Base-by-base conservation (phyloP, 1,140 invertebrate species). In the Leptopilina clavipes region DNA sequence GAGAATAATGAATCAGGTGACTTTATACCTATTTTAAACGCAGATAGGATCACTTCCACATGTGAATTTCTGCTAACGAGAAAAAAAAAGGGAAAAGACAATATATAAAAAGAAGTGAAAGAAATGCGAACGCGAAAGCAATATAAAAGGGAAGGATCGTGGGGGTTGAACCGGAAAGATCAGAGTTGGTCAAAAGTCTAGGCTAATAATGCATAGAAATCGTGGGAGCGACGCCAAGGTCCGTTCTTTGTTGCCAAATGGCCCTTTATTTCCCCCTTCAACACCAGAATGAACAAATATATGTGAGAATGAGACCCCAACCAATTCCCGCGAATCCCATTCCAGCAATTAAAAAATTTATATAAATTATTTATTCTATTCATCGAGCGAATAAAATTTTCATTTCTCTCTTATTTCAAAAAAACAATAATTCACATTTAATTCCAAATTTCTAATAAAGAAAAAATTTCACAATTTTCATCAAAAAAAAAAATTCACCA, bases 141-240 rank as follows among this genome's bases (percentile, higher is more conserved):
- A 76, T 19, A 72, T 65, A 77, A 40, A 74, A 73, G 70, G 76
- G 78, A 79, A 79, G 78, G 77, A 79, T 17, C 72, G 17, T 73
- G 77, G 48, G 80, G 80, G 78, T 79, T 80, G 72, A 83, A 79
- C 81, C 73, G 82, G 80, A 83, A 82, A 82, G 81, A 85, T 84
- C 76, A 80, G 56, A 45, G 37, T 14, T 75, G 82, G 76, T 83
- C 81, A 81, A 83, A 82, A 83, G 83, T 82, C 79, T 72, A 59
- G 65, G 59, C 77, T 82, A 83, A 82, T 79, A 81, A 83, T 76
- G 79, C 71, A 71, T 75, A 85, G 78, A 77, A 86, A 79, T 81
- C 85, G 85, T 85, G 85, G 84, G 84, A 85, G 81, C 70, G 74
- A 75, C 45, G 40, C 71, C 19, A 48, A 72, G 12, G 71, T 72